Percentiles rank a stretch among this genome's conserved stretches.
Conservation (phyloP, 2,797 vertebrate genomes). For the Gallirallus australis region DNA sequence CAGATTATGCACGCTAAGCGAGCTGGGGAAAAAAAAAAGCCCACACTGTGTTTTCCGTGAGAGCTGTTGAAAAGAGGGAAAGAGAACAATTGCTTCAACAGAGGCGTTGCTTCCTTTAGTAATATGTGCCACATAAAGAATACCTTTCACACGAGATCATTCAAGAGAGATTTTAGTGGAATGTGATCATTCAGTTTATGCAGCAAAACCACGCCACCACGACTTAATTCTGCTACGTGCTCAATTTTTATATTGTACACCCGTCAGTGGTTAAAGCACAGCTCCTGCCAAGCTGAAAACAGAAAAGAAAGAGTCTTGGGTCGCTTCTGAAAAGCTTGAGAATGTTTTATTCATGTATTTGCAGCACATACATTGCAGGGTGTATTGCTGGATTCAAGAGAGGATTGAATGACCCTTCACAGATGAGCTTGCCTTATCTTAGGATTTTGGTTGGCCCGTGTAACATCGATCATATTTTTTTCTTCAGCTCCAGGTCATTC, state of each 20-base stretch:
- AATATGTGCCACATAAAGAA: constrained; percentile 59
- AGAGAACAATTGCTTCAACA: constrained; percentile 48
- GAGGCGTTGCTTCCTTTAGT: constrained; percentile 43
- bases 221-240: constrained; percentile 39
- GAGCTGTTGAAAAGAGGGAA: constrained; percentile 36
- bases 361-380: background rate
- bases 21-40: background rate
- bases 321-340: constrained; percentile 23
- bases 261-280: constrained; percentile 27
- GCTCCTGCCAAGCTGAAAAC: constrained; percentile 34
- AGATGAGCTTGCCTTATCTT: constrained; percentile 5
- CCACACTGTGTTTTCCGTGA: background rate
- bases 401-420: constrained; percentile 3
- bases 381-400: background rate
- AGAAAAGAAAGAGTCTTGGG: background rate
- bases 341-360: constrained; percentile 47
- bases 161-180: constrained; percentile 46
- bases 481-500: constrained; percentile 37
- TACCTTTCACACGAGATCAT: constrained; percentile 51
- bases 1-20: background rate
- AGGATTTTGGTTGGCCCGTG: background rate
- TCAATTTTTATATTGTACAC: constrained; percentile 36
- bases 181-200: constrained; percentile 48
- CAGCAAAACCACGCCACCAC: constrained; percentile 39
- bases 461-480: constrained; percentile 19